phyloP scores from a whole-genome alignment of 2,113 vertebrate genomes.

The Syrmaticus mikado region DNA sequence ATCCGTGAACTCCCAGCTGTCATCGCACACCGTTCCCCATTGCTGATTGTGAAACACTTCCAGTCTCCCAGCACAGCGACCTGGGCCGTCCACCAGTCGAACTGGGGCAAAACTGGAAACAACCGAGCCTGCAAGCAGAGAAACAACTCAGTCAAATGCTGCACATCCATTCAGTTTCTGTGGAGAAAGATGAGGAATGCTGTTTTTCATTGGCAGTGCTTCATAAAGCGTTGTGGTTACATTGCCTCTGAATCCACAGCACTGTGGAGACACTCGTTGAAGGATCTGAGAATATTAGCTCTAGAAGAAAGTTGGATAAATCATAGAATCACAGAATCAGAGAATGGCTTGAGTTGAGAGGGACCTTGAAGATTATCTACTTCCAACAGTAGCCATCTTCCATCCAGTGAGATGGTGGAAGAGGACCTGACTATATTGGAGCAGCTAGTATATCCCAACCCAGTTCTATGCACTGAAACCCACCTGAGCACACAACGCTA shows the following conservation, averaged over 20 bases:
- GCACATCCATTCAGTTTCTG: background rate
- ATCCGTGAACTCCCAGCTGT: background rate
- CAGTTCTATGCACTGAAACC: background rate
- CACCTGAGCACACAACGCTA: slow-evolving; percentile 57
- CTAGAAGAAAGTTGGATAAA: background rate
- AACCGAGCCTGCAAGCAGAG: background rate
- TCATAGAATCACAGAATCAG: background rate
- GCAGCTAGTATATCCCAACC: background rate
- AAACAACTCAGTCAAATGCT: background rate
- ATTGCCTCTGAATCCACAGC: background rate
- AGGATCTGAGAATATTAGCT: no score
- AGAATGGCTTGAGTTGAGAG: background rate
- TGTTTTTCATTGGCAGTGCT: accelerated
- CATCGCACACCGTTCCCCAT: slow-evolving; percentile 53
- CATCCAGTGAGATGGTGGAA: background rate
- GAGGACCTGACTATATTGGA: background rate
- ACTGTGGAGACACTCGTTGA: background rate
- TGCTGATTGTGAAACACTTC: slow-evolving; percentile 13
- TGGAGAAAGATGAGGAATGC: background rate
- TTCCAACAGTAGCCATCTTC: background rate
- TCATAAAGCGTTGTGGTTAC: background rate
- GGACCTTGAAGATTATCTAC: background rate
- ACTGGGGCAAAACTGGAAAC: background rate
- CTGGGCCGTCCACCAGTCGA: background rate
- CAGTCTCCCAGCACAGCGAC: slow-evolving; percentile 36